Base-by-base conservation (phyloP, 2,888 invertebrate genomes). In the Amblyjoppa proteus region DNA sequence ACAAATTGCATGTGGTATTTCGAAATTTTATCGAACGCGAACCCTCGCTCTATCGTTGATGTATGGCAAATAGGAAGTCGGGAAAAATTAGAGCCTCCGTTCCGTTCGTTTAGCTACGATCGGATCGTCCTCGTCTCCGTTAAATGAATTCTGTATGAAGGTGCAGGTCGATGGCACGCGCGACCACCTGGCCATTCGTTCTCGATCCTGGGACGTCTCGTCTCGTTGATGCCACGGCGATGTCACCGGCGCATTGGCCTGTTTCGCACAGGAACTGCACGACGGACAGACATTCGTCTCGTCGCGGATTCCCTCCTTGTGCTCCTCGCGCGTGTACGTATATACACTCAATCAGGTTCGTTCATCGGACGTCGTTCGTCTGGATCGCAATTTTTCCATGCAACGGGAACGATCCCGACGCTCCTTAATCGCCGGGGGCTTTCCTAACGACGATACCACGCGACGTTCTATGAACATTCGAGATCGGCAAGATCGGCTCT, bases 121-220 rank as follows among this genome's bases (percentile, higher is more conserved):
- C 64, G 16, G 34, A 64, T 64, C 31, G 64, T n/a, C 16, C 2
- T 64, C 64, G 31, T 64, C 64, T 64, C 64, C 16, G 31, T 16
- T 13, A 16, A 64, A 64, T 64, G 64, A 64, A 34, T 64, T 34
- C 64, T 64, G 16, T 64, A 77, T 41, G 25, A 77, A 11, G 31
- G 45, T 49, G 16, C 58, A 71, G 84, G 79, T 84, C 75, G 84
- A 81, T 76, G 84, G 84, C 84, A 77, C 84, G 81, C 78, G 84
- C 78, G 78, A 78, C 84, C 84, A 81, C 84, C 84, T 82, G 77
- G 84, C 45, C 68, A 68, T 66, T 74, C 74, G 64, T 66, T 61
- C 81, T 76, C 82, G 75, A 73, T 56, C 56, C 71, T 34, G 71
- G 53, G 61, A 83, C 75, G 69, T 76, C 64, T 56, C 76, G 76